These are phyloP conservation scores for Leptosomus discolor DNA, from an alignment of 2,113 vertebrate species.

Conservation along the genomic window DNA sequence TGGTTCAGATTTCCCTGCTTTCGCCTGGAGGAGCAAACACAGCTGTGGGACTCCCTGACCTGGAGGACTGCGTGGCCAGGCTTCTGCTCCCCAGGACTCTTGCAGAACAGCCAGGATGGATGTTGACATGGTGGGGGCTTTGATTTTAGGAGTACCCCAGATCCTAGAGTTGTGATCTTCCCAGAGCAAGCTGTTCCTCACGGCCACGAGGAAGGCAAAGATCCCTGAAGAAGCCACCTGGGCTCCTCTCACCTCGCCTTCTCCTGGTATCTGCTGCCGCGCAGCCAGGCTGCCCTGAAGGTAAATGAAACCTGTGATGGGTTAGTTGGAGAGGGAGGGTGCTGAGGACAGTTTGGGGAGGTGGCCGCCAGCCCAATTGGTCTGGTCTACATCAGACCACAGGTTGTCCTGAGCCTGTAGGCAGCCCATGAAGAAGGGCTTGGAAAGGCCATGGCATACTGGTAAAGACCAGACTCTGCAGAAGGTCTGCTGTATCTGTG, in stretches of 20 bases:
- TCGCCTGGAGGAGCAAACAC: background rate
- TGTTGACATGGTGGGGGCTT: background rate
- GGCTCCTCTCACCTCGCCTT: background rate
- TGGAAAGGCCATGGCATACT: background rate
- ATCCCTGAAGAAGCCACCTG: background rate
- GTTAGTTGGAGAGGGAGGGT: background rate
- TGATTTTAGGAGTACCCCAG: background rate
- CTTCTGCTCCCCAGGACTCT: background rate
- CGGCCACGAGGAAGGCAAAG: background rate
- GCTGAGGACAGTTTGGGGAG: background rate
- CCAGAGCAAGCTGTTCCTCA: background rate
- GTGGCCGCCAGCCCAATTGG: background rate
- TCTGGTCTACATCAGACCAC: background rate
- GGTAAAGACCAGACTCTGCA: background rate
- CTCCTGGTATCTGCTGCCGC: background rate
- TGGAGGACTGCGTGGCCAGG: background rate
- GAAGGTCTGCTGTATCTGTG: background rate
- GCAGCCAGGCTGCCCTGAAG: background rate
- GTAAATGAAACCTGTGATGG: background rate
- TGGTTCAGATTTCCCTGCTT: background rate
- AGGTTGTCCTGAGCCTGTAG: rapidly evolving
- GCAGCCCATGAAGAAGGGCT: background rate
- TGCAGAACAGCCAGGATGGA: background rate
- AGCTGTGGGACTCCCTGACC: background rate
- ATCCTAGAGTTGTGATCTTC: background rate